These are phyloP conservation scores for Lagodon rhomboides DNA, from an alignment of 2,797 vertebrate genomes.

Conservation along the genomic window DNA sequence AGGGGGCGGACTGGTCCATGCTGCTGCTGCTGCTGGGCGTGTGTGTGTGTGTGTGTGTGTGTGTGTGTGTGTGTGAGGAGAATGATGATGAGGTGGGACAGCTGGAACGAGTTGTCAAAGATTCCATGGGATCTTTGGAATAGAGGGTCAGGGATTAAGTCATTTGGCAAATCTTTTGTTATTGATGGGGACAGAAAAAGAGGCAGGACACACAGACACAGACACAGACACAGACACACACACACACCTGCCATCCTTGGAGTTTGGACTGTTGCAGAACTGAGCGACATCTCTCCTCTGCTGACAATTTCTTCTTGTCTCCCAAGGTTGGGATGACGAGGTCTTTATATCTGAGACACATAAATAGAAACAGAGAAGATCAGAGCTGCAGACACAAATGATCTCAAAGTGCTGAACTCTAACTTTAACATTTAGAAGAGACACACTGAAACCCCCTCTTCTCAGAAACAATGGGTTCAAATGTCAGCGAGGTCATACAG, in stretches of 20 bases:
- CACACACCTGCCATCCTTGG: conserved; percentile 93
- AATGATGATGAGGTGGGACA: conserved; percentile 82
- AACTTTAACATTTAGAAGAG: conserved; percentile 30
- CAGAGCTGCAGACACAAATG: conserved; percentile 34
- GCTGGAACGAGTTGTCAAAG: conserved; percentile 78
- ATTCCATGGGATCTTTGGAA: conserved; percentile 78
- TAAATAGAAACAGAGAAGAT: conserved; percentile 36
- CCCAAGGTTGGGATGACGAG: conserved; percentile 85
- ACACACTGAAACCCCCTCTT: conserved; percentile 19
- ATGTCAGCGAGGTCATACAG: conserved; percentile 77
- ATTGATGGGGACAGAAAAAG: conserved; percentile 63
- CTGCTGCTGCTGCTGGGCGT: conserved; percentile 11
- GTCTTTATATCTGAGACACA: conserved; percentile 88
- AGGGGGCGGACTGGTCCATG: conserved; percentile 29
- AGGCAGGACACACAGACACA: conserved; percentile 38
- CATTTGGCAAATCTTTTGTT: conserved; percentile 79
- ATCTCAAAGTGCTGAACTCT: conserved; percentile 16
- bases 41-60: conserved; percentile 45
- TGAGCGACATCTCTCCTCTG: conserved; percentile 89
- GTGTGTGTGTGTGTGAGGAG: conserved; percentile 67
- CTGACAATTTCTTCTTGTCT: conserved; percentile 84
- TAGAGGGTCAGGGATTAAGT: conserved; percentile 73
- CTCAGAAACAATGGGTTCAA: conserved; percentile 74
- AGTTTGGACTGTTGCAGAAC: conserved; percentile 92
- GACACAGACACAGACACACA: conserved; percentile 53